Percentiles rank a stretch among this genome's conserved stretches.
Conservation (phyloP, 2,797 vertebrate species). For the Vireo griseus region DNA sequence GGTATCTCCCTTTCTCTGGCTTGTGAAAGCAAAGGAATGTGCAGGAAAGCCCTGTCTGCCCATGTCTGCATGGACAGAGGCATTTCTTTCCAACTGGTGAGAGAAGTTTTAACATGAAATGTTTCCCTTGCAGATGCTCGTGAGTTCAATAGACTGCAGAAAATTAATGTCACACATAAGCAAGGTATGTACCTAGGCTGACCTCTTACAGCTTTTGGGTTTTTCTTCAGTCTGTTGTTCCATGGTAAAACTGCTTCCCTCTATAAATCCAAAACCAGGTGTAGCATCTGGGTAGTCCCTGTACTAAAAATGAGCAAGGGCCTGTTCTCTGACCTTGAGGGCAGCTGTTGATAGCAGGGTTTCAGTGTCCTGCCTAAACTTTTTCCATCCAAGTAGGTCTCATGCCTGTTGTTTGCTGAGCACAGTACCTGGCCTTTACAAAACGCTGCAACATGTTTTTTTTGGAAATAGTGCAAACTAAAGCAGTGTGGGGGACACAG, state of each 20-base stretch:
- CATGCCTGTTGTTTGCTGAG: background rate
- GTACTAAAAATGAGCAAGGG: background rate
- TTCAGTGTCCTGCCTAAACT: background rate
- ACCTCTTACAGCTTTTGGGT: background rate
- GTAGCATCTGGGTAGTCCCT: background rate
- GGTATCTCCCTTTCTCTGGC: background rate
- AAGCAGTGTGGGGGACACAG: background rate
- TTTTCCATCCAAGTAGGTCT: background rate
- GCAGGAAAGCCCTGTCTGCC: background rate
- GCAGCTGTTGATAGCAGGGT: background rate
- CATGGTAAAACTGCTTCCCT: background rate
- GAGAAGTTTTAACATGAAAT: background rate
- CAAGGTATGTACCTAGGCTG: conserved; percentile 61
- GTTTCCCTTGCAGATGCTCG: conserved; percentile 61
- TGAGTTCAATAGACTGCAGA: conserved; percentile 73
- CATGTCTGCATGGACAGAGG: background rate
- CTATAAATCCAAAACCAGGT: background rate
- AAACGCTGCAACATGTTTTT: background rate
- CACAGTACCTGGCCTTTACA: background rate
- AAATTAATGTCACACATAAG: conserved; percentile 61
- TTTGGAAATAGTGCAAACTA: background rate
- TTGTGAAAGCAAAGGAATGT: background rate
- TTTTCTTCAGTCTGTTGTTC: background rate
- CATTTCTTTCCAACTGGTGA: background rate
- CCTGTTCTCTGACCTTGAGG: background rate